These are phyloP conservation scores for Melanotaenia maccullochi DNA, from an alignment of 2,797 vertebrate species.

Conservation along the genomic window DNA sequence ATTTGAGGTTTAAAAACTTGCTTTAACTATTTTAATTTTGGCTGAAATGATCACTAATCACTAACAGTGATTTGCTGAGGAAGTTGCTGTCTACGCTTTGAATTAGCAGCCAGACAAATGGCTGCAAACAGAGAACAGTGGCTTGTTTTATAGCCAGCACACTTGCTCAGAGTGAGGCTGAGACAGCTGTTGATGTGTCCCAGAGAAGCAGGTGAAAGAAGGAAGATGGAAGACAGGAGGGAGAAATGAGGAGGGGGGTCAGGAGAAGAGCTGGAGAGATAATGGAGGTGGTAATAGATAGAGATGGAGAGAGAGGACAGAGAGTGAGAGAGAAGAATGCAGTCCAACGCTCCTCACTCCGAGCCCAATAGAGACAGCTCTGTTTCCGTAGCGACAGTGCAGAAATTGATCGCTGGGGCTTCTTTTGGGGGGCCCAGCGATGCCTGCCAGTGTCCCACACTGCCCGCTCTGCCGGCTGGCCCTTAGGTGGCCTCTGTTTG, in stretches of 20 bases:
- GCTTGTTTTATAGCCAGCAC: constrained; percentile 58
- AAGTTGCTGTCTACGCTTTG: constrained; percentile 60
- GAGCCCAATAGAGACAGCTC: constrained; percentile 65
- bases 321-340: constrained; percentile 58
- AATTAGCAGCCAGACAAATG: constrained; percentile 66
- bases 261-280: constrained; percentile 19
- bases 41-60: background rate
- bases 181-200: constrained; percentile 68
- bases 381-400: constrained; percentile 78
- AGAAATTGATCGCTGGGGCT: constrained; percentile 68
- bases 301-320: constrained; percentile 41
- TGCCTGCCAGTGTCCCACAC: constrained; percentile 61
- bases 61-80: constrained; percentile 23
- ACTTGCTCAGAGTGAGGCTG: constrained; percentile 60
- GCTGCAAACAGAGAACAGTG: constrained; percentile 58
- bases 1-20: background rate
- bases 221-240: constrained; percentile 42
- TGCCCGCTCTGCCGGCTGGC: constrained; percentile 49
- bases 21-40: background rate
- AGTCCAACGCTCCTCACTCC: constrained; percentile 54
- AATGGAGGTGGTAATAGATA: constrained; percentile 44
- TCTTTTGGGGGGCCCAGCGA: constrained; percentile 34
- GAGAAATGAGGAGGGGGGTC: constrained; percentile 11
- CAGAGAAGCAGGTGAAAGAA: constrained; percentile 69
- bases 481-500: constrained; percentile 80